Conservation (phyloP, 2,797 vertebrate genomes). For the Chrysolophus pictus region DNA sequence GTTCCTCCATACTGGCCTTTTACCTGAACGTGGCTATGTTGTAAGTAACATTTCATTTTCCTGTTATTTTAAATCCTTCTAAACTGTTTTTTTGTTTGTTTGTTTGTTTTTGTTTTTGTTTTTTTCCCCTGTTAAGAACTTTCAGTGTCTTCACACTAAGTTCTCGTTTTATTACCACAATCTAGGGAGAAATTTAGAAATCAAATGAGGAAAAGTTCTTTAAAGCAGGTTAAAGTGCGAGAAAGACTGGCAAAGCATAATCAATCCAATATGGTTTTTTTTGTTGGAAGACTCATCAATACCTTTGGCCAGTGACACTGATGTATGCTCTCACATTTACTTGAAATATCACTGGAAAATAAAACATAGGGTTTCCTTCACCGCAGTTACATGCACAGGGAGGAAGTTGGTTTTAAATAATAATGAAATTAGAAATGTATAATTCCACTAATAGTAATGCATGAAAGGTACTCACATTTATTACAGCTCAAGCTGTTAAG, state of each 20-base stretch:
- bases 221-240: background rate
- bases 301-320: background rate
- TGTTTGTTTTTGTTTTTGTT: too few relatives aligned
- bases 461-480: constrained; percentile 35
- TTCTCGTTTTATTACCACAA: background rate
- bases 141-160: background rate
- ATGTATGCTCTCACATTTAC: background rate
- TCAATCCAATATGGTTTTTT: background rate
- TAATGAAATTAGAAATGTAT: background rate
- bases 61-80: background rate
- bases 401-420: background rate
- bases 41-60: constrained; percentile 75
- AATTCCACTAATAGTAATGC: background rate
- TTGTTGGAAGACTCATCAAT: background rate
- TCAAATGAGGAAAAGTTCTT: background rate
- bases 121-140: background rate
- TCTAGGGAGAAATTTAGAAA: background rate
- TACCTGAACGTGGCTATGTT: constrained; percentile 8
- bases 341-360: background rate
- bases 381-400: background rate
- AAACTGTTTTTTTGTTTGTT: background rate
- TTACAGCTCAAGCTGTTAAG: background rate
- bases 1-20: background rate
- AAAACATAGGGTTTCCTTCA: background rate
- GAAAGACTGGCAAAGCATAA: background rate